phyloP scores from a whole-genome alignment of 2,797 vertebrate genomes.

The Falco peregrinus region DNA sequence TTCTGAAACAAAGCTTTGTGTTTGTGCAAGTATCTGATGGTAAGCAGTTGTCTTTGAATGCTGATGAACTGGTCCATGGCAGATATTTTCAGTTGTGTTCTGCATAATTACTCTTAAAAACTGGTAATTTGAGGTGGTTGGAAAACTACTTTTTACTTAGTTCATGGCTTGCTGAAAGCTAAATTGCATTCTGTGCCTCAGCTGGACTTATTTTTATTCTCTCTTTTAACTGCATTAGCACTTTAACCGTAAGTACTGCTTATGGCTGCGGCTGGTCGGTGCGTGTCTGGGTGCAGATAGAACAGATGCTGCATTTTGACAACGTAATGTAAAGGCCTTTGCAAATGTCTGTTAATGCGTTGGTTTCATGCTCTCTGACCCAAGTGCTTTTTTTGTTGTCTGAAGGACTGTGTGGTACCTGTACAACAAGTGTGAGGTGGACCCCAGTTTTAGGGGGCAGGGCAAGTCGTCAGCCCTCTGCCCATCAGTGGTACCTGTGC shows the following conservation, averaged over 20 bases:
- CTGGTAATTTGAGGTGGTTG: not conserved
- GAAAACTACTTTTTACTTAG: not conserved
- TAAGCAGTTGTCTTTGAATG: not conserved
- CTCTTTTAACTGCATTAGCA: not conserved
- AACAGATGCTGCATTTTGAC: not conserved
- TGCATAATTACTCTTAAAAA: not conserved
- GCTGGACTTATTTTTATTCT: not conserved
- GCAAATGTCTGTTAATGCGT: not conserved
- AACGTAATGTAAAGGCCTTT: not conserved
- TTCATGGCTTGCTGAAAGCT: not conserved
- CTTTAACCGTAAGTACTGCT: not conserved
- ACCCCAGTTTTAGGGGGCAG: not conserved
- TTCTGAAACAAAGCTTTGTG: not conserved
- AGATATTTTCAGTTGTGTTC: not conserved
- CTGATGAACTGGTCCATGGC: not conserved
- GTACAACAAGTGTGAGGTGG: not conserved
- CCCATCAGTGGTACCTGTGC: rapidly evolving
- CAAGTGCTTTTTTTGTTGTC: not conserved
- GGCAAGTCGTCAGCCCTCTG: not conserved
- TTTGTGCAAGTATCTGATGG: not conserved
- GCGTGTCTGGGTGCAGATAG: not conserved
- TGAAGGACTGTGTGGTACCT: not conserved
- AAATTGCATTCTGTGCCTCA: not conserved
- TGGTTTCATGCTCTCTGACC: not conserved
- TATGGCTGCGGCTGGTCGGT: not conserved